Conservation (phyloP, 2,888 invertebrate species). For the Celastrina argiolus region DNA sequence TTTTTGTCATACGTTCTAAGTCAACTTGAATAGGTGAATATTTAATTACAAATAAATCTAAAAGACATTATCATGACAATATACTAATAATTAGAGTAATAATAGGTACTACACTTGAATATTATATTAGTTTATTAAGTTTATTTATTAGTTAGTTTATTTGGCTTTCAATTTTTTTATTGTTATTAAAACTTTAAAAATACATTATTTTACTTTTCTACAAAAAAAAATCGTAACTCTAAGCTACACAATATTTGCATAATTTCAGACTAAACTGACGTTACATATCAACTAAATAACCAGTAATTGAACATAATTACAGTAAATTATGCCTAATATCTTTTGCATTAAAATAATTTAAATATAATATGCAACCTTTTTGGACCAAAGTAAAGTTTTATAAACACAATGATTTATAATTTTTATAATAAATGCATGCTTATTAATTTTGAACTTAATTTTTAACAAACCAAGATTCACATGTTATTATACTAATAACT, state of each 20-base stretch:
- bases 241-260: background rate
- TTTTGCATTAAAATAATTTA: background rate
- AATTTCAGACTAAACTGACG: background rate
- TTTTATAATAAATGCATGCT: background rate
- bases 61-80: no score
- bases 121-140: no score
- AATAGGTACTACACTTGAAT: no score
- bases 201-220: background rate
- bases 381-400: background rate
- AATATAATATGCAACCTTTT: background rate
- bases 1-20: background rate
- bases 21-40: no score
- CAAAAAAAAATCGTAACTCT: background rate
- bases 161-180: no score
- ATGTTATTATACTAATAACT: background rate
- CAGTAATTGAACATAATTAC: background rate
- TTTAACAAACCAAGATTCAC: background rate
- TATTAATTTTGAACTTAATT: background rate
- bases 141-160: no score
- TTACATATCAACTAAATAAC: background rate
- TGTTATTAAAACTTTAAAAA: no score
- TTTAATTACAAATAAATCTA: background rate
- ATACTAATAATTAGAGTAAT: no score
- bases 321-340: background rate
- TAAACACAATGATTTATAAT: background rate